phyloP scores from a whole-genome alignment of 2,113 vertebrate species.

The Apodemus speciosus region DNA sequence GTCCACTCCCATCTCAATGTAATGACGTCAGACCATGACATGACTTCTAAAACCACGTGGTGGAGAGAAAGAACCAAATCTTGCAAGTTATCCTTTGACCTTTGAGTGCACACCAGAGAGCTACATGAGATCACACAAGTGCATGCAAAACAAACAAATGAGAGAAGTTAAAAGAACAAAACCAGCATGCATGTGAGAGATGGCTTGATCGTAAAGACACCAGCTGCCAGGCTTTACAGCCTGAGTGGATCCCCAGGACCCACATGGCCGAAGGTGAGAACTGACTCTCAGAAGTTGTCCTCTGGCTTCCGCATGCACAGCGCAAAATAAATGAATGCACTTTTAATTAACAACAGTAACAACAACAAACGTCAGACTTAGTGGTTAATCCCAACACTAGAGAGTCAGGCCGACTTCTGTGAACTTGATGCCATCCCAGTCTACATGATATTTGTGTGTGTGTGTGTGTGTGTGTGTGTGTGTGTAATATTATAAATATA shows the following conservation, averaged over 20 bases:
- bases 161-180: neutral
- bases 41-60: neutral
- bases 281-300: neutral
- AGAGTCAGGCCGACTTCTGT: neutral
- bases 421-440: neutral
- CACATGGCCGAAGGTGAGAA: neutral
- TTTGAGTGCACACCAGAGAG: neutral
- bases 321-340: neutral
- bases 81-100: neutral
- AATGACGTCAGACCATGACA: neutral
- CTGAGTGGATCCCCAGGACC: neutral
- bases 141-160: too few relatives aligned
- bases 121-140: neutral
- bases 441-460: too few relatives aligned
- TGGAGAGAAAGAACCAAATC: neutral
- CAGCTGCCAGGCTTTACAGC: neutral
- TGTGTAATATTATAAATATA: neutral
- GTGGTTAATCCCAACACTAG: neutral
- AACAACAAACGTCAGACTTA: neutral
- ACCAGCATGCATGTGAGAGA: neutral
- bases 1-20: neutral
- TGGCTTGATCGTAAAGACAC: neutral
- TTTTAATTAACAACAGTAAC: neutral
- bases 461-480: too few relatives aligned
- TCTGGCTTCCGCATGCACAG: too few relatives aligned